Conservation (phyloP, 2,797 vertebrate genomes). For the Octomys mimax region DNA sequence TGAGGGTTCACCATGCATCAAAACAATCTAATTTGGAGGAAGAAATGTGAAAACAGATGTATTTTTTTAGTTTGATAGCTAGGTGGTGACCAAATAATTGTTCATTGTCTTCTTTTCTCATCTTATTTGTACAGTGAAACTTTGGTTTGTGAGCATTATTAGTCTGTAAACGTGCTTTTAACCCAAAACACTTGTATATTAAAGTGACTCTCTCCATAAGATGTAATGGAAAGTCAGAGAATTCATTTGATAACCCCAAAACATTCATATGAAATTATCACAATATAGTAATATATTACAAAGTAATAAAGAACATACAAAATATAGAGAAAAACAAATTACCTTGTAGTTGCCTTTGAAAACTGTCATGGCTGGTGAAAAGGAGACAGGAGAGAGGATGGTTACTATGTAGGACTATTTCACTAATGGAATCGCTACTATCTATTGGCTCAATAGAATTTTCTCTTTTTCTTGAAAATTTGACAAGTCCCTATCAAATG, state of each 20-base stretch:
- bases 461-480: neutral
- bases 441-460: neutral
- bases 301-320: neutral
- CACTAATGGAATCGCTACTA: neutral
- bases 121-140: neutral
- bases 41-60: neutral
- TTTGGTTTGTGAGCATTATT: neutral
- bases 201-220: neutral
- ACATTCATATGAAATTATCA: neutral
- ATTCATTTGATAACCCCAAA: neutral
- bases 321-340: neutral
- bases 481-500: neutral
- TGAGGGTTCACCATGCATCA: neutral
- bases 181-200: neutral
- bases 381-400: neutral
- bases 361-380: neutral
- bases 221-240: neutral
- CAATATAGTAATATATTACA: neutral
- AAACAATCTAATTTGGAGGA: neutral
- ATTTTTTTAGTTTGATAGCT: neutral
- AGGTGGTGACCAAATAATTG: neutral
- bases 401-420: neutral
- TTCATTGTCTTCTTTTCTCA: neutral
- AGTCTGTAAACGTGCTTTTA: neutral
- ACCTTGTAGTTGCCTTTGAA: neutral